phyloP scores from a whole-genome alignment of 2,888 invertebrate species.

The Lithodes maja region DNA sequence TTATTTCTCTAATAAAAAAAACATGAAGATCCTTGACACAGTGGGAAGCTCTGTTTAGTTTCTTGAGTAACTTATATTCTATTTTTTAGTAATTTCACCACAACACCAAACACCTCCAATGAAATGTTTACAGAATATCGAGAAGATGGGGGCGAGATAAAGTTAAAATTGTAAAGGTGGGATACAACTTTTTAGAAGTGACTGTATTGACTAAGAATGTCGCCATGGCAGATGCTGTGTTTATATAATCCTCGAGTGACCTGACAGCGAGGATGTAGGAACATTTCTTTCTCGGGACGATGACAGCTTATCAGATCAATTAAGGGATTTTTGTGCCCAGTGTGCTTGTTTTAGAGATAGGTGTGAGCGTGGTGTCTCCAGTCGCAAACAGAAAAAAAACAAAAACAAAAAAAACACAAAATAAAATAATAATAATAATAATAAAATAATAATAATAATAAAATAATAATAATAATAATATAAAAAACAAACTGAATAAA shows the following conservation, averaged over 20 bases:
- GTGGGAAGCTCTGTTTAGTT: too few species aligned
- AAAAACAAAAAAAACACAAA: not conserved
- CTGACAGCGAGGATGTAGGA: not conserved
- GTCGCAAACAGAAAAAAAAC: not conserved
- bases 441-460: not conserved
- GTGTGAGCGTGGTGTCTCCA: not conserved
- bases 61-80: too few species aligned
- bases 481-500: too few species aligned
- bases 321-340: not conserved
- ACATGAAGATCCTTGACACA: too few species aligned
- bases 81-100: too few species aligned
- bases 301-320: not conserved
- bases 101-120: too few species aligned
- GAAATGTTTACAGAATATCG: too few species aligned
- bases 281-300: not conserved
- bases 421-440: not conserved
- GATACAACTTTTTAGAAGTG: too few species aligned
- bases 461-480: not conserved
- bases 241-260: not conserved
- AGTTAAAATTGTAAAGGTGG: too few species aligned
- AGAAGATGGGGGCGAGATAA: too few species aligned
- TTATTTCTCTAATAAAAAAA: too few species aligned
- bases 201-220: too few species aligned
- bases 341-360: not conserved
- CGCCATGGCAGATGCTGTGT: not conserved